Evolutionary conservation across 1,140 invertebrate genomes (phyloP).

Genomic region (Leptopilina boulardi): DNA sequence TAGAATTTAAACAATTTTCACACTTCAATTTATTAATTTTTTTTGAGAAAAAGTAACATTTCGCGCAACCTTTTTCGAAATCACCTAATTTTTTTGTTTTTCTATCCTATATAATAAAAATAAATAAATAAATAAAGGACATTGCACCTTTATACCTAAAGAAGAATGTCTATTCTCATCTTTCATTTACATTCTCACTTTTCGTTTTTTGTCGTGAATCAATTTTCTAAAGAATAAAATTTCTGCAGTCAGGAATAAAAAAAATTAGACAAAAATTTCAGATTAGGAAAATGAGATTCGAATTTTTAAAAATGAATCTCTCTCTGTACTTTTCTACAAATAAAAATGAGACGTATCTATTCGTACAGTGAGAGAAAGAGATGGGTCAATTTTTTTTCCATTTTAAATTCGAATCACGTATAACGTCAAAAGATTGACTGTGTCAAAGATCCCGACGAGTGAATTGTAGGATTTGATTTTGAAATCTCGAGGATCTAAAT

Average conservation of each 20-base stretch:
- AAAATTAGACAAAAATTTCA: not conserved
- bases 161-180: not conserved
- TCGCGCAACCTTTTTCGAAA: not conserved
- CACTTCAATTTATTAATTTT: not conserved
- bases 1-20: conserved; percentile 1
- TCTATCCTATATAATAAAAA: not conserved
- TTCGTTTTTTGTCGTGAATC: not conserved
- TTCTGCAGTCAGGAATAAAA: no score
- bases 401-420: not conserved
- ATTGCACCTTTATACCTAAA: not conserved
- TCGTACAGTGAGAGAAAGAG: not conserved
- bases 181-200: not conserved
- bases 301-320: not conserved
- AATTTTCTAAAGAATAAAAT: no score
- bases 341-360: conserved; percentile 19
- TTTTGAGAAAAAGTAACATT: not conserved
- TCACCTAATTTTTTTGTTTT: not conserved
- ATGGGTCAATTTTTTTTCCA: not conserved
- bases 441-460: not conserved
- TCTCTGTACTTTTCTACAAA: not conserved
- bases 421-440: conserved; percentile 2
- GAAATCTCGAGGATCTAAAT: not conserved
- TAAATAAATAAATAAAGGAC: conserved; percentile 23
- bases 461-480: conserved; percentile 5
- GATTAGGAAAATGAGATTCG: not conserved